Percentiles rank a stretch among this genome's conserved stretches.
These are phyloP conservation scores for Fragum fragum DNA, from an alignment of 2,888 invertebrate species.

Conservation along the genomic window DNA sequence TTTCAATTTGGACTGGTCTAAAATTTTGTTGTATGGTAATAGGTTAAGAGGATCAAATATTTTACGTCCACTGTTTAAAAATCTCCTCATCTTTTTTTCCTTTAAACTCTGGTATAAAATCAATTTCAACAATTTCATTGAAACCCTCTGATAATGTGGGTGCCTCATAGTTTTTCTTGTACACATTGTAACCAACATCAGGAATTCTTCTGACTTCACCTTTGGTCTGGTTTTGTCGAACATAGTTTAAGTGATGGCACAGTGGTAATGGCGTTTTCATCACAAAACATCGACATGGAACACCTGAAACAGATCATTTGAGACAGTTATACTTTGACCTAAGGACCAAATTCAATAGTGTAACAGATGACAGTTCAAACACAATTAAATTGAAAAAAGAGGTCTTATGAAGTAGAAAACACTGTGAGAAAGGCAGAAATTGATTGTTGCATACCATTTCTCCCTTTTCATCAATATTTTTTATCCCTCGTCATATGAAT, in stretches of 20 bases:
- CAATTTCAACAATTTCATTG: constrained; percentile 77
- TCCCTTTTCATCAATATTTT: constrained; percentile 17
- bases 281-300: constrained; percentile 82
- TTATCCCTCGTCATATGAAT: too few relatives aligned
- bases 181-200: constrained; percentile 84
- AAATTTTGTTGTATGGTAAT: too few relatives aligned
- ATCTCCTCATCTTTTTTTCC: constrained; percentile 74
- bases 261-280: constrained; percentile 81
- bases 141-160: constrained; percentile 82
- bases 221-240: constrained; percentile 82
- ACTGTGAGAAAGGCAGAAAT: constrained; percentile 5
- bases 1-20: too few relatives aligned
- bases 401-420: neutral
- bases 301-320: constrained; percentile 73
- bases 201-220: constrained; percentile 83
- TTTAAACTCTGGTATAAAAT: constrained; percentile 80
- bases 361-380: too few relatives aligned
- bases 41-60: too few relatives aligned
- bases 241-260: constrained; percentile 83
- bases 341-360: too few relatives aligned
- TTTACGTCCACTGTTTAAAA: constrained; percentile 82
- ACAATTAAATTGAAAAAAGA: too few relatives aligned
- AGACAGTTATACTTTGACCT: too few relatives aligned
- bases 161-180: constrained; percentile 81
- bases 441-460: neutral